Evolutionary conservation across 2,113 vertebrate species (phyloP).

Genomic region (Speoplatyrhinus poulsoni): DNA sequence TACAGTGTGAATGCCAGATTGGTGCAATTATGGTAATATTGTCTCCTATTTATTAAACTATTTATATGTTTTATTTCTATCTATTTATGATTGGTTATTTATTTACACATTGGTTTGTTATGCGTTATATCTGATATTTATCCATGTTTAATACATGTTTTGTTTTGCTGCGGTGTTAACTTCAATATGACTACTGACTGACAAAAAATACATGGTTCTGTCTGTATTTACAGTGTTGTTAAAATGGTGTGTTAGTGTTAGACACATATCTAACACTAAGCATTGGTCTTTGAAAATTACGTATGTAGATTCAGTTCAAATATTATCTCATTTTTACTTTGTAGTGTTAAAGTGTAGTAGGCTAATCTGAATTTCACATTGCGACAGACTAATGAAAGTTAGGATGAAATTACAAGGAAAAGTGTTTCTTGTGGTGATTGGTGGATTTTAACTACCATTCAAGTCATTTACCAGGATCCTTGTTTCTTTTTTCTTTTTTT

Average conservation of each 20-base stretch:
- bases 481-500: constrained; percentile 37
- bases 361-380: constrained; percentile 14
- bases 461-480: constrained; percentile 39
- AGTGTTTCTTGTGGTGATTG: constrained; percentile 53
- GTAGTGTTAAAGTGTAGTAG: constrained; percentile 11
- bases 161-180: constrained; percentile 36
- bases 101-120: constrained; percentile 52
- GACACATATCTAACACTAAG: constrained; percentile 21
- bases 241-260: constrained; percentile 6
- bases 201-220: not conserved
- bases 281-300: not conserved
- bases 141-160: constrained; percentile 32
- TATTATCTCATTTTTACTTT: constrained; percentile 26
- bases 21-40: constrained; percentile 26
- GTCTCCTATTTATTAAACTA: constrained; percentile 31
- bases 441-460: constrained; percentile 43
- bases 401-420: constrained; percentile 36
- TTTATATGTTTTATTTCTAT: constrained; percentile 61
- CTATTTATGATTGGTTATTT: constrained; percentile 51
- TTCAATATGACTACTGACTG: constrained; percentile 9
- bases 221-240: constrained; percentile 14
- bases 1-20: constrained; percentile 31
- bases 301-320: constrained; percentile 8
- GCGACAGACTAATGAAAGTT: constrained; percentile 59
- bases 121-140: constrained; percentile 41